These are phyloP conservation scores for Columba janthina DNA, from an alignment of 2,113 vertebrate species.

Conservation along the genomic window DNA sequence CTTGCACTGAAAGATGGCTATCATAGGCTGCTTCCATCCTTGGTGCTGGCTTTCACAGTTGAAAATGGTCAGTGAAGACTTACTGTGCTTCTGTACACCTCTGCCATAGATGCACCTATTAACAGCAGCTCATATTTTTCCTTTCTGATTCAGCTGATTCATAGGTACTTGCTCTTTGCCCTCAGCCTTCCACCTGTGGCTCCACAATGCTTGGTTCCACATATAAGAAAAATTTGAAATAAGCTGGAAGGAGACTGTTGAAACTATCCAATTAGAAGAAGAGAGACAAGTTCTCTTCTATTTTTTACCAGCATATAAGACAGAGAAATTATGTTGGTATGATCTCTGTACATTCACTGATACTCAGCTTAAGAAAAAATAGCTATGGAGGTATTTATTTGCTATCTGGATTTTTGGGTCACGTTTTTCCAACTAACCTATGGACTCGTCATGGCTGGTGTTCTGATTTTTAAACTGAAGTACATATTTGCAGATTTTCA, in stretches of 20 bases:
- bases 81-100: not conserved
- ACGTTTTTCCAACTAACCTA: not conserved
- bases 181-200: not conserved
- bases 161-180: not conserved
- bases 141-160: not conserved
- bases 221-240: not conserved
- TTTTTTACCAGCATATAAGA: not conserved
- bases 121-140: not conserved
- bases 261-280: not conserved
- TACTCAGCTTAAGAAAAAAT: not conserved
- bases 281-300: not conserved
- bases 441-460: not conserved
- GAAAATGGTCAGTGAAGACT: not conserved
- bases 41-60: not conserved
- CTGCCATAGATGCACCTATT: not conserved
- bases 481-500: not conserved
- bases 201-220: not conserved
- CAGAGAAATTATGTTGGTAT: not conserved
- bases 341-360: not conserved
- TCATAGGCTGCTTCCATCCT: not conserved
- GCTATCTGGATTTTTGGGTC: not conserved
- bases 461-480: not conserved
- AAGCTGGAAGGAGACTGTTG: not conserved
- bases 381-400: not conserved
- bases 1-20: not conserved